Percentiles rank a stretch among this genome's conserved stretches.
These are phyloP conservation scores for Caloenas nicobarica DNA, from an alignment of 2,113 vertebrate genomes.

Conservation along the genomic window DNA sequence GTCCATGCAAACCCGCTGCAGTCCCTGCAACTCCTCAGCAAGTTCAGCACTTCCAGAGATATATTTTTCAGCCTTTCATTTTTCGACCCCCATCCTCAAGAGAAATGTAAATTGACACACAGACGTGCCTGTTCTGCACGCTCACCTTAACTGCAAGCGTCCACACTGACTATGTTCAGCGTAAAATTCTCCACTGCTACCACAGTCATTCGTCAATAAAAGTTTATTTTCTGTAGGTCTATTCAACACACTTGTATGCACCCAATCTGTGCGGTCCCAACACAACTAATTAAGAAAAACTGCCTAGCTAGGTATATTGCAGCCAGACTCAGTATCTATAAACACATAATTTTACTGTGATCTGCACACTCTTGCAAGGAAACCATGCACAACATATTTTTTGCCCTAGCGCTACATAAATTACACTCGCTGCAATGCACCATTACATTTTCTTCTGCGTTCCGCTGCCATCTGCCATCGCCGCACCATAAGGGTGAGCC, in stretches of 20 bases:
- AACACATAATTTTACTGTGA: background rate
- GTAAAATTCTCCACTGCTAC: background rate
- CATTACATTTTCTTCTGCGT: background rate
- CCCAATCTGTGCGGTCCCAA: background rate
- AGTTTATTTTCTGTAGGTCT: background rate
- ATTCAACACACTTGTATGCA: background rate
- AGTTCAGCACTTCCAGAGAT: too few relatives aligned
- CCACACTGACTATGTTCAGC: background rate
- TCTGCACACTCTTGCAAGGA: background rate
- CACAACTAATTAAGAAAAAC: background rate
- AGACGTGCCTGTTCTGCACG: background rate
- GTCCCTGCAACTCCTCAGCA: too few relatives aligned
- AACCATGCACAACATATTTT: background rate
- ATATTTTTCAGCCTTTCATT: too few relatives aligned
- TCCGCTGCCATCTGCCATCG: slow-evolving; percentile 20
- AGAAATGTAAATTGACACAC: background rate
- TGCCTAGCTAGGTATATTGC: background rate
- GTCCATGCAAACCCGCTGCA: too few relatives aligned
- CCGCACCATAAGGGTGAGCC: background rate
- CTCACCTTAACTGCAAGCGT: background rate
- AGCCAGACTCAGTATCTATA: background rate
- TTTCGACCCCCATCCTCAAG: too few relatives aligned
- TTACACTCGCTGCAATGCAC: background rate
- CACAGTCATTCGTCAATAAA: background rate
- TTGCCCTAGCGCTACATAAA: background rate